These are phyloP conservation scores for Paradisaea rubra DNA, from an alignment of 2,113 vertebrate species.

Conservation along the genomic window DNA sequence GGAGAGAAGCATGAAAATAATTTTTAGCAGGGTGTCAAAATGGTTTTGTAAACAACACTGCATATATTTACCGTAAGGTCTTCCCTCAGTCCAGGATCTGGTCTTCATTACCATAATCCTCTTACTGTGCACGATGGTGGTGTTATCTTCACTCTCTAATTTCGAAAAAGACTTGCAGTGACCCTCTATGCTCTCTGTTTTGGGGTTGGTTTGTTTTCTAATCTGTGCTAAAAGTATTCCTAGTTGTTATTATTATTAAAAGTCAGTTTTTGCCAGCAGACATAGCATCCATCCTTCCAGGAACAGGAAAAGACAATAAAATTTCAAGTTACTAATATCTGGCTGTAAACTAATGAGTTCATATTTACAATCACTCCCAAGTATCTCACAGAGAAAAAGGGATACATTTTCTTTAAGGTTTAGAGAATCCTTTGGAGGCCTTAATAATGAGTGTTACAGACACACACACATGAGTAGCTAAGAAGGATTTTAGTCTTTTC, in stretches of 20 bases:
- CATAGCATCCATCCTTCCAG: not conserved
- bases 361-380: not conserved
- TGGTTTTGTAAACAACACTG: not conserved
- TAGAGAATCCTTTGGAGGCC: not conserved
- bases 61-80: not conserved
- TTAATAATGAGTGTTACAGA: not conserved
- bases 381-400: not conserved
- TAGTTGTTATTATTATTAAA: not conserved
- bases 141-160: not conserved
- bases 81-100: not conserved
- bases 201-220: not conserved
- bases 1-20: not conserved
- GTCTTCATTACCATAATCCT: not conserved
- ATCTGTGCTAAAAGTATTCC: not conserved
- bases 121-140: not conserved
- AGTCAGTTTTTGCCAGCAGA: not conserved
- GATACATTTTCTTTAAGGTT: not conserved
- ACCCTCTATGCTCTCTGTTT: not conserved
- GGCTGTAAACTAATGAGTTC: not conserved
- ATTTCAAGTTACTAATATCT: not conserved
- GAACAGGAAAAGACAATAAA: not conserved
- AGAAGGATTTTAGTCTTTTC: not conserved
- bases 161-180: not conserved
- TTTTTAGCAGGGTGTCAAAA: not conserved
- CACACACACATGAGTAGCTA: rapidly evolving